phyloP scores from a whole-genome alignment of 2,888 invertebrate species.

The Oscheius myriophilus region DNA sequence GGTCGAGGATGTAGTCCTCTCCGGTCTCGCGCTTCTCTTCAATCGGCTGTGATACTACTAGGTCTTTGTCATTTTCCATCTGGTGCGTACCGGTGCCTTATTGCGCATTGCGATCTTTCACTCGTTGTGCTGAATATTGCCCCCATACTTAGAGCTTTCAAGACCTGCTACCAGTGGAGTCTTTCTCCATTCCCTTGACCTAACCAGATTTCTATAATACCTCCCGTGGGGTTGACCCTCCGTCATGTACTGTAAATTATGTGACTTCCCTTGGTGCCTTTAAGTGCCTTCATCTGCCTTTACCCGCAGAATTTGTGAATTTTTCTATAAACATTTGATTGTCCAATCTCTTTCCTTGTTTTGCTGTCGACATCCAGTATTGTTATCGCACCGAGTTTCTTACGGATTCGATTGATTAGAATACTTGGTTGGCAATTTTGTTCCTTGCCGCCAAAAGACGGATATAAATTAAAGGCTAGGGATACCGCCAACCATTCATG shows the following conservation, averaged over 20 bases:
- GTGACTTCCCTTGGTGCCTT: background rate
- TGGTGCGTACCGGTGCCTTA: background rate
- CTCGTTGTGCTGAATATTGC: constrained; percentile 5
- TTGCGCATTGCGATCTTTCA: constrained; percentile 14
- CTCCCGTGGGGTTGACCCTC: constrained; percentile 21
- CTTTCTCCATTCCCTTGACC: constrained; percentile 1
- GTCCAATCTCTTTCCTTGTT: too few relatives aligned
- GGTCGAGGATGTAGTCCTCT: constrained; percentile 37
- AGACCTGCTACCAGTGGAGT: background rate
- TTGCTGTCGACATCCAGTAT: too few relatives aligned
- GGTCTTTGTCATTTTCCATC: constrained; percentile 10
- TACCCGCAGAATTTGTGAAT: background rate
- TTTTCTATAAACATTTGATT: too few relatives aligned
- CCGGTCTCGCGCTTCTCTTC: background rate
- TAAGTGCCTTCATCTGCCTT: constrained; percentile 2
- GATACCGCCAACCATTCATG: too few relatives aligned
- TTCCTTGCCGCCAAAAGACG: too few relatives aligned
- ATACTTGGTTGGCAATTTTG: too few relatives aligned
- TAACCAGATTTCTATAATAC: constrained; percentile 24
- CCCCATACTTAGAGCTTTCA: background rate
- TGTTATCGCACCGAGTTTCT: too few relatives aligned
- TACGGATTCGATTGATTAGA: too few relatives aligned
- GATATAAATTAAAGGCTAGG: too few relatives aligned
- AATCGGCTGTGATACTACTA: constrained; percentile 11
- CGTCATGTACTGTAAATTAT: too few relatives aligned